phyloP scores from a whole-genome alignment of 2,113 vertebrate species.

The Hypanus sabinus region DNA sequence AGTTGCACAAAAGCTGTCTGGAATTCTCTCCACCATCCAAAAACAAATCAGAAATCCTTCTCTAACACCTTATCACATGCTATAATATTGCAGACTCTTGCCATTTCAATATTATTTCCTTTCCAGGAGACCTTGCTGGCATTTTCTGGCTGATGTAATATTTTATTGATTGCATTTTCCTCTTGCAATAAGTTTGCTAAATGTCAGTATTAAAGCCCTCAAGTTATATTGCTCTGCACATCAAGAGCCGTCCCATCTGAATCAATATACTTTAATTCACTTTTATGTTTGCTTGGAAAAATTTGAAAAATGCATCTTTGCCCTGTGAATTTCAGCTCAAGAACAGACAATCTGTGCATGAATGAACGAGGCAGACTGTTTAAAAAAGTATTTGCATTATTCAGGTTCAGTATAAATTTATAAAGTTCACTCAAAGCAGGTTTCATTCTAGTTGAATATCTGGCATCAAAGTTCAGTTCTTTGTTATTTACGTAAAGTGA shows the following conservation, averaged over 20 bases:
- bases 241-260: background rate
- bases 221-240: background rate
- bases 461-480: background rate
- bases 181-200: background rate
- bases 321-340: background rate
- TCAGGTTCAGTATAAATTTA: background rate
- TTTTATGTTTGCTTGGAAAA: background rate
- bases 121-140: background rate
- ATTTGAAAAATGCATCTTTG: background rate
- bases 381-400: background rate
- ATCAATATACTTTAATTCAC: background rate
- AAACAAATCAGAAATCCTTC: background rate
- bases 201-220: background rate
- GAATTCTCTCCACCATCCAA: background rate
- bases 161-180: background rate
- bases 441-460: background rate
- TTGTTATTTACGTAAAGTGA: background rate
- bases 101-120: background rate
- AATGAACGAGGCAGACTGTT: too few species aligned
- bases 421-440: background rate
- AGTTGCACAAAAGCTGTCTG: background rate
- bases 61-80: background rate
- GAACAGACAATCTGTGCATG: background rate
- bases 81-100: background rate
- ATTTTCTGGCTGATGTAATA: background rate